Conservation (phyloP, 2,113 vertebrate genomes). For the Varanus salvator region DNA sequence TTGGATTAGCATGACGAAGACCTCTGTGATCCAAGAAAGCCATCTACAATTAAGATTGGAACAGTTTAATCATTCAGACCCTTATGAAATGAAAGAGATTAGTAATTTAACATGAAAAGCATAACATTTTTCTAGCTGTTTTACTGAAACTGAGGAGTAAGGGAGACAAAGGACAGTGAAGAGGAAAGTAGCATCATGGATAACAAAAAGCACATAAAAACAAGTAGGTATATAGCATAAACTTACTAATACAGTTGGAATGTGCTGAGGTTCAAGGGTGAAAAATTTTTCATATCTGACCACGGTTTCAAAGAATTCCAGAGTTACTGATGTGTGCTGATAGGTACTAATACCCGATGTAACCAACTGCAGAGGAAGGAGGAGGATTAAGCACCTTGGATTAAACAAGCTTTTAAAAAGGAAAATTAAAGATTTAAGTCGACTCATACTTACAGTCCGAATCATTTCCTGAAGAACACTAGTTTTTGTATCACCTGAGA, state of each 20-base stretch:
- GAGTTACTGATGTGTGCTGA: conserved; percentile 91
- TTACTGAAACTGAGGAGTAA: not conserved
- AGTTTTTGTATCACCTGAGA: conserved; percentile 95
- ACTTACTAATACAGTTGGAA: conserved; percentile 93
- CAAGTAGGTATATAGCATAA: not conserved
- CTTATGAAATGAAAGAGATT: not conserved
- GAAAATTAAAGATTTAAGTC: not conserved
- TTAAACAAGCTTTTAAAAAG: conserved; percentile 16
- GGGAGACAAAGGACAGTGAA: too few species aligned
- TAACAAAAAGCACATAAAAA: not conserved
- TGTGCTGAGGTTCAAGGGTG: conserved; percentile 94
- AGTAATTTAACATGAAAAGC: not conserved
- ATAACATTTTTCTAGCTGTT: not conserved
- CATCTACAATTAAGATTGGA: conserved; percentile 83
- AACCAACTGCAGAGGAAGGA: conserved; percentile 83
- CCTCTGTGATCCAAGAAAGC: conserved; percentile 97
- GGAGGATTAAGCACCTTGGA: not conserved
- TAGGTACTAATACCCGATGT: conserved; percentile 93
- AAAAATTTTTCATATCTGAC: conserved; percentile 98
- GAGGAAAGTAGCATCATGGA: not conserved
- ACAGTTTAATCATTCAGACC: not conserved
- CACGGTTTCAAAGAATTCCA: conserved; percentile 98
- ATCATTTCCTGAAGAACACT: conserved; percentile 97
- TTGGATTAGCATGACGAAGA: conserved; percentile 92
- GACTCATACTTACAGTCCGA: conserved; percentile 85